Conservation (phyloP, 2,797 vertebrate genomes). For the Percopsis omiscomaycus region DNA sequence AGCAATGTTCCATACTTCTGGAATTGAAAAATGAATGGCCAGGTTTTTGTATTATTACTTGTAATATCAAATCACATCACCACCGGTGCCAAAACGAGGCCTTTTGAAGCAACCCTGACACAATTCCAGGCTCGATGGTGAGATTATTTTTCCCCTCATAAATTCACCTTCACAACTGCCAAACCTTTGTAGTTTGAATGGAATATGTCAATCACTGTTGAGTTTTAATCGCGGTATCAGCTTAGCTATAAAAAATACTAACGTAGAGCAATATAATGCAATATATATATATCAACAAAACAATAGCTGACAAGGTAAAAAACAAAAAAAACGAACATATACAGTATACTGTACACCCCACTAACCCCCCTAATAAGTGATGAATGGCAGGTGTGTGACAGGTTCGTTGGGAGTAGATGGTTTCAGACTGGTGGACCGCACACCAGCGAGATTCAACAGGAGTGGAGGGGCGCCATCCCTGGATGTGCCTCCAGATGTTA, state of each 20-base stretch:
- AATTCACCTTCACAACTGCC: slow-evolving; percentile 48
- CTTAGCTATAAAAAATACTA: slow-evolving; percentile 22
- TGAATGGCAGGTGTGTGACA: too few relatives aligned
- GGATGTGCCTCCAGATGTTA: too few relatives aligned
- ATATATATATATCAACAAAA: too few relatives aligned
- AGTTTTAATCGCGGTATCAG: slow-evolving; percentile 32
- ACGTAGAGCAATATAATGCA: background rate
- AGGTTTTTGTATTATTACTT: slow-evolving; percentile 40
- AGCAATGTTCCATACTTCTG: slow-evolving; percentile 39
- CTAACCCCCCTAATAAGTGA: too few relatives aligned
- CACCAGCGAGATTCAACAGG: too few relatives aligned
- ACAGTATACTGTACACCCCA: too few relatives aligned
- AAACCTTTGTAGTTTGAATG: slow-evolving; percentile 47
- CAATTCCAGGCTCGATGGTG: slow-evolving; percentile 5
- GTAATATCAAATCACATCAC: slow-evolving; percentile 51
- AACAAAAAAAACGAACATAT: too few relatives aligned
- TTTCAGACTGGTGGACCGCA: too few relatives aligned
- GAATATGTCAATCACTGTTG: slow-evolving; percentile 36
- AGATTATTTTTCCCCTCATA: slow-evolving; percentile 20
- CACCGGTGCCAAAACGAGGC: slow-evolving; percentile 23
- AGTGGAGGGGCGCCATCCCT: too few relatives aligned
- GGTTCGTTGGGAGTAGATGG: too few relatives aligned
- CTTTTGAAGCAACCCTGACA: slow-evolving; percentile 47
- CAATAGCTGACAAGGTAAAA: too few relatives aligned
- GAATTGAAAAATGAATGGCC: slow-evolving; percentile 59